These are phyloP conservation scores for Falco columbarius DNA, from an alignment of 2,797 vertebrate genomes.

Conservation along the genomic window DNA sequence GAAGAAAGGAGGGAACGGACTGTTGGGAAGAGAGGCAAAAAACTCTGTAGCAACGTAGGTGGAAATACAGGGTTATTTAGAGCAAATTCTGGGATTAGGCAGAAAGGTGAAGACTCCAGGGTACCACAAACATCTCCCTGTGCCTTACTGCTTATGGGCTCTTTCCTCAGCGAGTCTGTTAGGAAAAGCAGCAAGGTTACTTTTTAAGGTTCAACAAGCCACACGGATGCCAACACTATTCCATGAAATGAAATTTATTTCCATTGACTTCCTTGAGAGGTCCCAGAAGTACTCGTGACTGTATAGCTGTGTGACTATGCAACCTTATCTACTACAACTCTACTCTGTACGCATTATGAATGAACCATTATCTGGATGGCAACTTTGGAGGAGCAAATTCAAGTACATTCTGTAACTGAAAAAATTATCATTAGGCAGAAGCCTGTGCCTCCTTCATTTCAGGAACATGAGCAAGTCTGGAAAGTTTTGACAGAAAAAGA, in stretches of 20 bases:
- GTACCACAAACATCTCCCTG: background rate
- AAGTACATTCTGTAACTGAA: background rate
- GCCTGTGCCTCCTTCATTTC: background rate
- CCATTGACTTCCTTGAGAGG: background rate
- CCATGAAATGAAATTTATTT: background rate
- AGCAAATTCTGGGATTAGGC: background rate
- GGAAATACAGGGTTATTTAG: background rate
- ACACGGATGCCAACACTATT: background rate
- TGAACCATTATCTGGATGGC: background rate
- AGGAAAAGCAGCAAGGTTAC: background rate
- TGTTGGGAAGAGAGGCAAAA: background rate
- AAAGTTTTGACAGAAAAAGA: background rate
- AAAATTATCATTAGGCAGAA: background rate
- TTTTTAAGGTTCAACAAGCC: background rate
- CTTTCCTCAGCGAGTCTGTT: background rate
- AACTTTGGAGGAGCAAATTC: background rate
- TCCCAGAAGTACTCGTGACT: background rate
- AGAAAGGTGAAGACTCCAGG: background rate
- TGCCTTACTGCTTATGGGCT: fast-evolving
- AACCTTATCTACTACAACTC: background rate
- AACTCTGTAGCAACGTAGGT: background rate
- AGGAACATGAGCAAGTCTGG: background rate
- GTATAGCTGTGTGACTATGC: background rate
- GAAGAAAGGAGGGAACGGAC: background rate
- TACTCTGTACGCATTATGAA: background rate